These are phyloP conservation scores for Ptilonorhynchus violaceus DNA, from an alignment of 2,113 vertebrate genomes.

Conservation along the genomic window DNA sequence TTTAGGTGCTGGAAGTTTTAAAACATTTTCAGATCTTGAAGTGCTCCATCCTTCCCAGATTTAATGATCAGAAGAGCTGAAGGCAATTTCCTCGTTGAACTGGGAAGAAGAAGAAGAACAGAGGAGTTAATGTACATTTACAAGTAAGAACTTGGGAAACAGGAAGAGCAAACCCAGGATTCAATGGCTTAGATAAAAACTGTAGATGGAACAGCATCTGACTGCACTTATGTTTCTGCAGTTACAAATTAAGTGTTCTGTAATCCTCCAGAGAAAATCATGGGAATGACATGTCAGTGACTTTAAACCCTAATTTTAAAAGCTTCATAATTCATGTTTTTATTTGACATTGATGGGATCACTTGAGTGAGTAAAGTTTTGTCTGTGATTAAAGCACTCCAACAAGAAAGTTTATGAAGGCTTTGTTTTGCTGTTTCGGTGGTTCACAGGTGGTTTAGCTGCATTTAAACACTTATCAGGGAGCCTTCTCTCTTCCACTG, in stretches of 20 bases:
- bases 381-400: neutral
- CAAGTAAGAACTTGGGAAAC: neutral
- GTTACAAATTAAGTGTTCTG: neutral
- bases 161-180: neutral
- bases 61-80: neutral
- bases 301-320: neutral
- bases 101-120: neutral
- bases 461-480: neutral
- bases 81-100: neutral
- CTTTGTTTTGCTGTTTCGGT: neutral
- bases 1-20: neutral
- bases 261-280: neutral
- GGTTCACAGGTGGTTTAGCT: neutral
- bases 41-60: neutral
- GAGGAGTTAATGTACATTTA: neutral
- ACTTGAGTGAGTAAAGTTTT: neutral
- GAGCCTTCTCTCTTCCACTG: neutral
- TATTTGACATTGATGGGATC: neutral
- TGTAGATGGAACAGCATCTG: neutral
- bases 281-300: neutral
- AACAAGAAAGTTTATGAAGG: neutral
- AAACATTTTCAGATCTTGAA: neutral
- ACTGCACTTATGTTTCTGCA: neutral
- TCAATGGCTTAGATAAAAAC: neutral
- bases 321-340: neutral